Percentiles rank a stretch among this genome's conserved stretches.
Conservation (phyloP, 1,140 invertebrate species). For the Drosophila seguyi region DNA sequence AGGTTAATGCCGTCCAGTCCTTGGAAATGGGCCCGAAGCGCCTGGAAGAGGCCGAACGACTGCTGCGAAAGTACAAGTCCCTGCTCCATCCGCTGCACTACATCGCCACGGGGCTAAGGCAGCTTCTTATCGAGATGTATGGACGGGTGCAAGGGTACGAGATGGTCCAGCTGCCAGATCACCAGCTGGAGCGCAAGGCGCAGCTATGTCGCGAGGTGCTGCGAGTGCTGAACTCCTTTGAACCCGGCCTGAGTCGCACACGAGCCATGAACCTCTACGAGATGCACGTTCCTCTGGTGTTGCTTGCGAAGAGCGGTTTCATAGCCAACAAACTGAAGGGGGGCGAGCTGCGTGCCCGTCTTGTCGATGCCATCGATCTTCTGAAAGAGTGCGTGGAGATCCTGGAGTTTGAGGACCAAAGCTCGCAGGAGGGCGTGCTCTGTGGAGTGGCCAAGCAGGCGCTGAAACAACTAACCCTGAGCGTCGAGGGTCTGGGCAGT, state of each 20-base stretch:
- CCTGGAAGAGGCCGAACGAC: constrained; percentile 85
- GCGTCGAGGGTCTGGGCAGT: constrained; percentile 86
- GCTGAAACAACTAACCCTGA: constrained; percentile 88
- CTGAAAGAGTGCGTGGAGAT: constrained; percentile 88
- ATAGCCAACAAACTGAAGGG: constrained; percentile 87
- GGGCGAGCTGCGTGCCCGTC: constrained; percentile 87
- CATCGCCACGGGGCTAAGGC: constrained; percentile 88
- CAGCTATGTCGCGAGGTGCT: constrained; percentile 90
- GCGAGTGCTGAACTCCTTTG: constrained; percentile 89
- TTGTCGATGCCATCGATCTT: constrained; percentile 88
- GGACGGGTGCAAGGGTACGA: constrained; percentile 90
- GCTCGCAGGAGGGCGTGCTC: constrained; percentile 90
- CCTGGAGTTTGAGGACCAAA: constrained; percentile 88
- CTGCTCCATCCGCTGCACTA: constrained; percentile 91
- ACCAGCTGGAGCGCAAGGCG: constrained; percentile 91
- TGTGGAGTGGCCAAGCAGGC: constrained; percentile 88
- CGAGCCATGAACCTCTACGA: constrained; percentile 92
- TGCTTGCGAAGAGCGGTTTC: constrained; percentile 89
- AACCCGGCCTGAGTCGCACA: constrained; percentile 90
- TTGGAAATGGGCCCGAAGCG: constrained; percentile 84
- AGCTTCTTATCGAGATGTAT: constrained; percentile 90
- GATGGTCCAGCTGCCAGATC: constrained; percentile 89
- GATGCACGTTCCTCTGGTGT: constrained; percentile 90
- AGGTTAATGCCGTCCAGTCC: constrained; percentile 86
- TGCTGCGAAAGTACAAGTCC: constrained; percentile 88